Base-by-base conservation (phyloP, 2,113 vertebrate species). In the Eulacestoma nigropectus region DNA sequence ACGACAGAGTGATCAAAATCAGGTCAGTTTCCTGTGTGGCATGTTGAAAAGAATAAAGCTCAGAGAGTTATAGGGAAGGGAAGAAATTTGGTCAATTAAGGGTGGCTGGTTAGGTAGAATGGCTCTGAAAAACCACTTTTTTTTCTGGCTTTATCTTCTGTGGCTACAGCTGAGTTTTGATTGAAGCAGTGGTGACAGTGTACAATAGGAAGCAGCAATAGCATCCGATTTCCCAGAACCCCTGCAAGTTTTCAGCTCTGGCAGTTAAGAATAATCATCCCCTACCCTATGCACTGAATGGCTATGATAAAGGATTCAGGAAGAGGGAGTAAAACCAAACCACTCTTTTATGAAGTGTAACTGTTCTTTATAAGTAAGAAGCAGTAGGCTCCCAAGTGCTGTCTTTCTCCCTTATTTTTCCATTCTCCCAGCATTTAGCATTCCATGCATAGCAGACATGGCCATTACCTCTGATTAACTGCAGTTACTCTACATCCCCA, bases 401-500 rank as follows among this genome's bases (percentile, higher is more conserved):
- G 50, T 49, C n/a, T 55, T 27, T 41, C 47, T 86, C 47, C 55
- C 59, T 93, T 76, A 64, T 77, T 94, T 92, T 64, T 60, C 83
- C 68, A 50, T 81, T 84, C 69, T 89, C 69, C 32, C 52, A 82
- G 46, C 23, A 76, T 78, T 89, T 68, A 87, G 83, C 73, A 92
- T 93, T 91, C 88, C 8, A 6, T 68, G 53, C 60, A 76, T n/a
- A n/a, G 73, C 57, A 84, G 83, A 72, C 53, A 32, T 21, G 49
- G 83, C 55, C 84, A 78, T 81, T 95, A 92, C 53, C 53, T 96
- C 87, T 88, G 83, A 93, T 92, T 90, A 93, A 89, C 80, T 92
- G 53, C 73, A 68, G 60, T 42, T 84, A 88, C 60, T 74, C 44
- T 44, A 21, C 47, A 64, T 27, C 39, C 90, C 69, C 57, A 44